A percentile compares a stretch with the other conserved stretches of the same genome.
These are phyloP conservation scores for Brachyistius frenatus DNA, from an alignment of 2,113 vertebrate species.

Conservation along the genomic window DNA sequence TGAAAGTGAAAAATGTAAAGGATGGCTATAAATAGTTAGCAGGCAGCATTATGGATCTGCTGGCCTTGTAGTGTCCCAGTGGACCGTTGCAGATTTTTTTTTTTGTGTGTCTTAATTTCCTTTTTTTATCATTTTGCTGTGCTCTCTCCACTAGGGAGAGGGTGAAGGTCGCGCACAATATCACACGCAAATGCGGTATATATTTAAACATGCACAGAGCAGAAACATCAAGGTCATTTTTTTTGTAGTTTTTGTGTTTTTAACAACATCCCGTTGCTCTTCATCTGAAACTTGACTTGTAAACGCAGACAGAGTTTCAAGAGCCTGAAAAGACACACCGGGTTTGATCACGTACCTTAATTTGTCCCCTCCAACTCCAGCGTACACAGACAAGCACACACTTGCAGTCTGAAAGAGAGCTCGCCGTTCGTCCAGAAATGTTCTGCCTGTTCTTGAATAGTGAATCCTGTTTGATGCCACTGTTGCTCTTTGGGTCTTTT, in stretches of 20 bases:
- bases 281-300: neutral
- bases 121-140: constrained; percentile 46
- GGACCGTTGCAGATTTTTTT: constrained; percentile 59
- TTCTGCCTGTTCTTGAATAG: constrained; percentile 45
- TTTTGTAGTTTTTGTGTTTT: neutral
- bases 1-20: constrained; percentile 82
- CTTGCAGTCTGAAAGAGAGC: constrained; percentile 4
- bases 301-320: neutral
- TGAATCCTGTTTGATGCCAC: constrained; percentile 45
- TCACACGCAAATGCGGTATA: neutral
- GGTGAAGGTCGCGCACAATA: constrained; percentile 39
- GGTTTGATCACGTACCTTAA: constrained; percentile 30
- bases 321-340: neutral
- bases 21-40: constrained; percentile 80
- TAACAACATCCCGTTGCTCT: neutral
- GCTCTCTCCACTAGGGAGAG: constrained; percentile 15
- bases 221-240: neutral
- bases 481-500: constrained; percentile 53
- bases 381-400: neutral
- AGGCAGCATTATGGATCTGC: constrained; percentile 72
- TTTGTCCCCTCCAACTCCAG: neutral
- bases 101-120: constrained; percentile 50
- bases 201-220: neutral
- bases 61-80: constrained; percentile 65
- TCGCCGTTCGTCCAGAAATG: constrained; percentile 31